These are phyloP conservation scores for Watersipora subatra DNA, from an alignment of 1,140 invertebrate species.

Conservation along the genomic window DNA sequence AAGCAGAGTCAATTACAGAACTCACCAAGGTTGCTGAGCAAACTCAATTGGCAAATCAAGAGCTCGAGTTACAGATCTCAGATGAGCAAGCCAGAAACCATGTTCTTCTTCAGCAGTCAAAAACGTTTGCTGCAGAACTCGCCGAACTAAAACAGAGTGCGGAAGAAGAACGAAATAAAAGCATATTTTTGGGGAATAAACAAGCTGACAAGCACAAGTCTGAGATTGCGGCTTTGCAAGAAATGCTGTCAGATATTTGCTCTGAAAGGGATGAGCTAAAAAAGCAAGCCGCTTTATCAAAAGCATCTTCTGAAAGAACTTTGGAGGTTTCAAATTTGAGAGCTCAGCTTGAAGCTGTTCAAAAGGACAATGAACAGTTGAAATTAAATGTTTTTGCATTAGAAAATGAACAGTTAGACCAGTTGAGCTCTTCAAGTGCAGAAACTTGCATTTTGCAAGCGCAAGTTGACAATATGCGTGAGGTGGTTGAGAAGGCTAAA, in stretches of 20 bases:
- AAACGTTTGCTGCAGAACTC: background rate
- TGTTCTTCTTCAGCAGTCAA: background rate
- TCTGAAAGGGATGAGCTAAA: background rate
- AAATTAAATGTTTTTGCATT: background rate
- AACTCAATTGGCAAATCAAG: no score
- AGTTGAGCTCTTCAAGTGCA: background rate
- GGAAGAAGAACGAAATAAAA: background rate
- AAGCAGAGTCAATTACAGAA: no score
- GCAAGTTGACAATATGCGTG: background rate
- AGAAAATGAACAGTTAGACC: background rate
- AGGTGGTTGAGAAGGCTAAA: background rate
- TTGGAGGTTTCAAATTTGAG: background rate
- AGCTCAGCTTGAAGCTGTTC: background rate
- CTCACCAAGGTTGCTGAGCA: no score
- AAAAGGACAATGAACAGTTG: background rate
- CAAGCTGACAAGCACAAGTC: background rate
- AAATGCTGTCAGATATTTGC: background rate
- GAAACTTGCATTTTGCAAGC: background rate
- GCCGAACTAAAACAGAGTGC: background rate
- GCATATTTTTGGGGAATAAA: background rate
- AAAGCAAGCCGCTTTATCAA: background rate
- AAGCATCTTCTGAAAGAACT: background rate
- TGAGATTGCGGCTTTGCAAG: background rate
- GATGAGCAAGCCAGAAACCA: no score
- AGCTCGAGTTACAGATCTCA: no score